A percentile compares a stretch with the other conserved stretches of the same genome.
phyloP scores from a whole-genome alignment of 2,113 vertebrate genomes.

The Oreotragus oreotragus region DNA sequence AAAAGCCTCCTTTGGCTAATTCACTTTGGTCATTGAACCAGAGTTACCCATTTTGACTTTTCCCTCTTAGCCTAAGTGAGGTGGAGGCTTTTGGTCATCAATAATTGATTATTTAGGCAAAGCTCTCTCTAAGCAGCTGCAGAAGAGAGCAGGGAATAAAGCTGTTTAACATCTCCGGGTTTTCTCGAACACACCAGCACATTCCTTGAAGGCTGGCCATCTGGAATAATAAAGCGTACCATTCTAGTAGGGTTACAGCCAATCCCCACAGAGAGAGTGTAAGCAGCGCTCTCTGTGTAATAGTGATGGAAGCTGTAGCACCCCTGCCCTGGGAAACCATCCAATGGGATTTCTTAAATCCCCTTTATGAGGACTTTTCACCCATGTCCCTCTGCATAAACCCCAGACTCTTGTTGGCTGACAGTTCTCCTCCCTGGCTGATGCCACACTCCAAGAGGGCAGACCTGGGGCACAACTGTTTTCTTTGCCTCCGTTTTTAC shows the following conservation, averaged over 20 bases:
- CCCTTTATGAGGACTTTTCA: conserved; percentile 59
- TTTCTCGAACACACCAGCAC: not conserved
- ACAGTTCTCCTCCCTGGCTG: conserved; percentile 51
- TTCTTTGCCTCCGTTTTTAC: conserved; percentile 63
- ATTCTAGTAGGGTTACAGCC: not conserved
- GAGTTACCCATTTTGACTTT: not conserved
- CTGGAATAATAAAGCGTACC: not conserved
- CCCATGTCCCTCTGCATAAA: conserved; percentile 31
- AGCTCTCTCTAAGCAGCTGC: not conserved
- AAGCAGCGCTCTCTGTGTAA: accelerated
- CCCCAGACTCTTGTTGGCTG: not conserved
- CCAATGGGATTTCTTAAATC: conserved; percentile 39
- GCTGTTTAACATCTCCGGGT: too few relatives aligned
- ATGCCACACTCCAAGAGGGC: conserved; percentile 66
- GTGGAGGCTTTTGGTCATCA: not conserved
- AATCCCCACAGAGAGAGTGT: accelerated
- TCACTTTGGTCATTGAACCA: not conserved
- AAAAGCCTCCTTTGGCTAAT: not conserved
- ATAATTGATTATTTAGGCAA: not conserved
- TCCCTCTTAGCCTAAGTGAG: not conserved
- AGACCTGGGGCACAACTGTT: conserved; percentile 66
- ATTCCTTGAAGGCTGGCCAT: not conserved
- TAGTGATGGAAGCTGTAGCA: accelerated
- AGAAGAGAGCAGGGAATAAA: not conserved
- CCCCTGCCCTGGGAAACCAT: conserved; percentile 9